A percentile compares a stretch with the other conserved stretches of the same genome.
These are phyloP conservation scores for Prochilodus magdalenae DNA, from an alignment of 2,113 vertebrate species.

Conservation along the genomic window DNA sequence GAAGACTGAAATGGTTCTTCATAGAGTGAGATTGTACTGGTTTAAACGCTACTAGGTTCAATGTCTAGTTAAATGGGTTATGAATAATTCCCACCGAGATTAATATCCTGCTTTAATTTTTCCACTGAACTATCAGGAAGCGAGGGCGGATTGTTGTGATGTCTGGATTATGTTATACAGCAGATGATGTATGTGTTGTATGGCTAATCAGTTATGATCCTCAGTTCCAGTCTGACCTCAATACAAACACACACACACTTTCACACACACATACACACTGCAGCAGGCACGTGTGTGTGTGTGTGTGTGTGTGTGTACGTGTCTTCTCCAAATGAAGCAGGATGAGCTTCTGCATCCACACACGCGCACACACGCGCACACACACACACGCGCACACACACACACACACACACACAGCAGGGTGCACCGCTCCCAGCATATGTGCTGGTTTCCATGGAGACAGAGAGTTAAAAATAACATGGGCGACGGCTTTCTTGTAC, in stretches of 20 bases:
- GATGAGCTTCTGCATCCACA: constrained; percentile 49
- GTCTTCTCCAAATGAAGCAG: constrained; percentile 39
- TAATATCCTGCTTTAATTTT: background rate
- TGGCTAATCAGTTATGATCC: constrained; percentile 9
- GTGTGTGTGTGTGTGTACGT: background rate
- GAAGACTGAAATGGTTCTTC: background rate
- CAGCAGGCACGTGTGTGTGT: constrained; percentile 31
- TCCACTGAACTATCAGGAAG: background rate
- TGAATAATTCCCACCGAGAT: no score
- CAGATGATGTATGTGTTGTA: constrained; percentile 2
- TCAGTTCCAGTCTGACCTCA: constrained; percentile 28
- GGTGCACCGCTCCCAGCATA: constrained; percentile 54
- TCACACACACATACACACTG: constrained; percentile 35
- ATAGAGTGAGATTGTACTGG: background rate
- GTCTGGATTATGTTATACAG: background rate
- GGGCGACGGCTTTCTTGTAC: constrained; percentile 61
- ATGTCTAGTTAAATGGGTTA: no score
- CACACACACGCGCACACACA: constrained; percentile 30
- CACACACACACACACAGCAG: constrained; percentile 36
- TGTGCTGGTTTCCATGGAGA: constrained; percentile 70
- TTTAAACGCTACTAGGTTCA: background rate
- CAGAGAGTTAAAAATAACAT: constrained; percentile 63
- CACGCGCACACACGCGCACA: constrained; percentile 18
- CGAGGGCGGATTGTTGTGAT: background rate
- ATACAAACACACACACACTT: constrained; percentile 51